Evolutionary conservation across 2,888 invertebrate genomes (phyloP).

Genomic region (Miltochrista miniata): DNA sequence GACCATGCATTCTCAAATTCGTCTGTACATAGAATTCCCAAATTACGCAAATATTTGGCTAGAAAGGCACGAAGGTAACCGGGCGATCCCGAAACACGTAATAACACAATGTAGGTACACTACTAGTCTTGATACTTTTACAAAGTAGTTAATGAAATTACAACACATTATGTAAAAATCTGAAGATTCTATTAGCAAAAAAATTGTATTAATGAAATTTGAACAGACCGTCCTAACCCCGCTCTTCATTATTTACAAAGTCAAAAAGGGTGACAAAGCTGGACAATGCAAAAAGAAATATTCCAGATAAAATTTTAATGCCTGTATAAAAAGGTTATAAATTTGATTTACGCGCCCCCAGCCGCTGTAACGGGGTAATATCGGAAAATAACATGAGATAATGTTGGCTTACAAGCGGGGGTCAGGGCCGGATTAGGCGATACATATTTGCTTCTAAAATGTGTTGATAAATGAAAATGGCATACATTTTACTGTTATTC

Average conservation of each 20-base stretch:
- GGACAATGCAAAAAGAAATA: constrained; percentile 79
- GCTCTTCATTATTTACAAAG: constrained; percentile 47
- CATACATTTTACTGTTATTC: too few relatives aligned
- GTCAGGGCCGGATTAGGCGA: constrained; percentile 60
- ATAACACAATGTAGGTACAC: too few relatives aligned
- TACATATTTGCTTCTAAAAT: constrained; percentile 55
- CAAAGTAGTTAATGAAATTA: too few relatives aligned
- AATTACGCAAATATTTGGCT: too few relatives aligned
- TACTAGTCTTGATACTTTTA: too few relatives aligned
- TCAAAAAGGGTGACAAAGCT: constrained; percentile 61
- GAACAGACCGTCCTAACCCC: constrained; percentile 31
- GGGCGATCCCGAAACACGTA: too few relatives aligned
- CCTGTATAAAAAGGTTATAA: constrained; percentile 81
- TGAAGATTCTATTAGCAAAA: background rate
- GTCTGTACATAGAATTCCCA: too few relatives aligned
- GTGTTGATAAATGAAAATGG: too few relatives aligned
- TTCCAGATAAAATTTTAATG: constrained; percentile 81
- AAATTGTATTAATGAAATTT: background rate
- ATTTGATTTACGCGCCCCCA: constrained; percentile 79
- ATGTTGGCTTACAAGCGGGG: constrained; percentile 74
- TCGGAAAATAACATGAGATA: constrained; percentile 81
- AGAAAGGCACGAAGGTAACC: too few relatives aligned
- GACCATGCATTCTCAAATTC: too few relatives aligned
- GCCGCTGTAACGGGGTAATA: constrained; percentile 78
- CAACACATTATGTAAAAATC: too few relatives aligned